A percentile compares a stretch with the other conserved stretches of the same genome.
Evolutionary conservation across 2,888 invertebrate species (phyloP).

Genomic region (Caenorhabditis zanzibari): DNA sequence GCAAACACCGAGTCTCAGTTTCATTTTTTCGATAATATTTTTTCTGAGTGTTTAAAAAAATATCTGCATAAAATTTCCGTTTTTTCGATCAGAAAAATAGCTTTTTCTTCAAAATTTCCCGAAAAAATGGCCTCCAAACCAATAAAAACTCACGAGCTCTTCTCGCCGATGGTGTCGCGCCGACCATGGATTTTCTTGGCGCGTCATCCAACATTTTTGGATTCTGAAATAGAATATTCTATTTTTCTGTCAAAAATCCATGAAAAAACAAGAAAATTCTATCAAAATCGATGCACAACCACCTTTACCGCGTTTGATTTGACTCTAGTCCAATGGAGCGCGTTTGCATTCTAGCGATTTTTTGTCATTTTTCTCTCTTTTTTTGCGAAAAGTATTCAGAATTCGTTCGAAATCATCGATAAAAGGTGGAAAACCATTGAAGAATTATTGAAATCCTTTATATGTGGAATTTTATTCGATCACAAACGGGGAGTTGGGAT

Average conservation of each 20-base stretch:
- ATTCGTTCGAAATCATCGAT: neutral
- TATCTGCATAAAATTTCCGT: too few relatives aligned
- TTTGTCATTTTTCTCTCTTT: neutral
- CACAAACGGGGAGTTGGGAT: conserved; percentile 33
- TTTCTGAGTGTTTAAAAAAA: too few relatives aligned
- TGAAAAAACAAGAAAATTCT: neutral
- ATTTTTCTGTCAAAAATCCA: neutral
- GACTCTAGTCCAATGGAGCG: conserved; percentile 18
- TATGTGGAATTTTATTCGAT: conserved; percentile 49
- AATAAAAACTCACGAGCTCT: conserved; percentile 41
- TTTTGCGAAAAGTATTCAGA: conserved; percentile 2
- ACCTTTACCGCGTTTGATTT: conserved; percentile 5
- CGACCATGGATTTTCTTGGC: conserved; percentile 68
- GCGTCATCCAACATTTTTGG: conserved; percentile 59
- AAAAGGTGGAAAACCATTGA: neutral
- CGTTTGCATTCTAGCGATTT: conserved; percentile 15
- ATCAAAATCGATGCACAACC: conserved; percentile 12
- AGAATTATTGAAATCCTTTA: neutral
- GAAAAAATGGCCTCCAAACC: neutral
- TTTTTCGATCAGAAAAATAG: too few relatives aligned
- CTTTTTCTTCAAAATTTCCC: too few relatives aligned
- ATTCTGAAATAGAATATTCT: neutral
- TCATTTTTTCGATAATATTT: too few relatives aligned
- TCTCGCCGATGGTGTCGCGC: conserved; percentile 65
- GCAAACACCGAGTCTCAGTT: too few relatives aligned